A percentile compares a stretch with the other conserved stretches of the same genome.
These are phyloP conservation scores for Cacoxenus indagator DNA, from an alignment of 2,888 invertebrate species.

Conservation along the genomic window DNA sequence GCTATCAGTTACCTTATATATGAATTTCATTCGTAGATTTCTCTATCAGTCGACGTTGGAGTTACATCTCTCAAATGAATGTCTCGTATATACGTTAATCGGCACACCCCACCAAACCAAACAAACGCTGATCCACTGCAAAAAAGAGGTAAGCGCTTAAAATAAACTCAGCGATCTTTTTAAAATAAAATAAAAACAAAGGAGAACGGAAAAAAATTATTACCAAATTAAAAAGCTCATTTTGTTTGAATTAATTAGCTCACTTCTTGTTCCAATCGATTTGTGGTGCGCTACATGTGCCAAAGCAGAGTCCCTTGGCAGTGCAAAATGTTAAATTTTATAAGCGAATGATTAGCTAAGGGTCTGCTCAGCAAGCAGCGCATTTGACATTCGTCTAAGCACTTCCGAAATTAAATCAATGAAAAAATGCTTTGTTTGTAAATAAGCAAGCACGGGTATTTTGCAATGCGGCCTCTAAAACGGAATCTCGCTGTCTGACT, in stretches of 20 bases:
- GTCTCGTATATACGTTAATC: too few relatives aligned
- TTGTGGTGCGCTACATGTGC: not conserved
- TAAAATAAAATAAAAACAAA: not conserved
- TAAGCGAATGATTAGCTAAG: not conserved
- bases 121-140: not conserved
- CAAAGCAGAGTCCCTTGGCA: not conserved
- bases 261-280: not conserved
- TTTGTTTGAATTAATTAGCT: constrained; percentile 16
- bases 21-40: too few relatives aligned
- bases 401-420: not conserved
- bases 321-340: too few relatives aligned
- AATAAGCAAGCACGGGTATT: too few relatives aligned
- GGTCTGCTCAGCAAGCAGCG: not conserved
- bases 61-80: too few relatives aligned
- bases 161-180: not conserved
- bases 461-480: constrained; percentile 37
- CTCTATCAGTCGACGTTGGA: too few relatives aligned
- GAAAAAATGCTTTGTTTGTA: not conserved
- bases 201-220: not conserved
- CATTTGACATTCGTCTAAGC: not conserved
- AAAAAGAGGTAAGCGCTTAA: constrained; percentile 1
- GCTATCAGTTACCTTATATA: too few relatives aligned
- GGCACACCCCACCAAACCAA: too few relatives aligned
- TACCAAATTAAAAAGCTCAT: constrained; percentile 21
- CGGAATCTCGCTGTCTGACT: constrained; percentile 47